Base-by-base conservation (phyloP, 2,888 invertebrate genomes). In the Dioctria rufipes region DNA sequence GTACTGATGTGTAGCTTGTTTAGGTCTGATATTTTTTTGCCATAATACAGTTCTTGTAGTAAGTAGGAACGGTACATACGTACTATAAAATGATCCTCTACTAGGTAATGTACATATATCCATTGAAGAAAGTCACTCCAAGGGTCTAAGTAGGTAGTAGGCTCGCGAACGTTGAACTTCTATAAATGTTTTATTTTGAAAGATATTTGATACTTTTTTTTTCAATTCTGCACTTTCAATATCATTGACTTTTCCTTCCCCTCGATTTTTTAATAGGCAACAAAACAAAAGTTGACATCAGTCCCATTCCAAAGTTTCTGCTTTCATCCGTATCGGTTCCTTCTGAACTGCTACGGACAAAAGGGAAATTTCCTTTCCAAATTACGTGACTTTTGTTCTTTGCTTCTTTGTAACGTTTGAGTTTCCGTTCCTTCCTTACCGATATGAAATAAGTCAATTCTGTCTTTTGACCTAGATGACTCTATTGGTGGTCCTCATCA, bases 361-460 rank as follows among this genome's bases (percentile, higher is more conserved):
- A 75, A 75, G 61, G 25, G 6, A n/a, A 61, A 61, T 43, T 61
- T 61, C 61, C 54, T 60, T 61, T 42, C 43, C 13, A 61, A 75
- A 61, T 61, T 61, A 61, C 60, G 46, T 75, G 61, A 75, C 61
- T 75, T 75, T 75, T 75, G 75, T 75, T 75, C 61, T 61, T 75
- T 46, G 42, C 37, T 40, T 40, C 61, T 61, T 75, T 43, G 13
- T 25, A 51, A 51, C 13, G 13, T 9, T 46, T 67, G 25, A 3
- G 69, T 51, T 46, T 67, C 51, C 8, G 69, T 51, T 11, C 6
- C 13, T 51, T 11, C 25, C 13, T 9, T 5, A 54, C 2, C 40
- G 54, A 58, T 54, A 42, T 46, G 25, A 2, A 13, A 13, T 8
- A 37, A 49, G 67, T 46, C 67, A 73, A 40, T n/a, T 40, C 46